Percentiles rank a stretch among this genome's conserved stretches.
Evolutionary conservation across 2,797 vertebrate species (phyloP).

Genomic region (Taenioides sp.): DNA sequence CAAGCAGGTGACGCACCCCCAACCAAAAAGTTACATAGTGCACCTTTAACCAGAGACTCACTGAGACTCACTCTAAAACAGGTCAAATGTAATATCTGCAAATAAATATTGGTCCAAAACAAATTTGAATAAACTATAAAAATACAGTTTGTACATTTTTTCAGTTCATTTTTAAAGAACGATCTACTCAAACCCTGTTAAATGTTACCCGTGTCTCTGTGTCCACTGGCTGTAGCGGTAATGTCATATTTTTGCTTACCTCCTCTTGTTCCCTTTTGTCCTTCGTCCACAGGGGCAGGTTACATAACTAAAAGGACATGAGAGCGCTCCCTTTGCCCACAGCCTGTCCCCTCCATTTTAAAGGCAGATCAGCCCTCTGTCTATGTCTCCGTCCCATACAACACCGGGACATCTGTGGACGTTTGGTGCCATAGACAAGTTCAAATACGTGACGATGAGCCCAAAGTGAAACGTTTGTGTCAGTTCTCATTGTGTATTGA

Average conservation of each 20-base stretch:
- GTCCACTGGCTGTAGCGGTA: not conserved
- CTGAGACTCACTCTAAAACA: not conserved
- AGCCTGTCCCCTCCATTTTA: constrained; percentile 68
- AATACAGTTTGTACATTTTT: not conserved
- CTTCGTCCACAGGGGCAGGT: constrained; percentile 28
- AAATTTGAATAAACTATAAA: not conserved
- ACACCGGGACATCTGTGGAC: constrained; percentile 27
- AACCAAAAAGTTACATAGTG: too few relatives aligned
- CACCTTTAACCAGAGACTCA: too few relatives aligned
- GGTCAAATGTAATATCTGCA: not conserved
- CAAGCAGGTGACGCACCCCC: too few relatives aligned
- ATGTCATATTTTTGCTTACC: not conserved
- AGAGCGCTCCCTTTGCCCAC: constrained; percentile 65
- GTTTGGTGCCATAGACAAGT: constrained; percentile 41
- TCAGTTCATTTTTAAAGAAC: not conserved
- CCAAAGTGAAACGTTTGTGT: constrained; percentile 21
- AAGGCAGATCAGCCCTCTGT: constrained; percentile 43
- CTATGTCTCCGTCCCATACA: constrained; percentile 16
- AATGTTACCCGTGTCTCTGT: not conserved
- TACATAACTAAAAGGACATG: constrained; percentile 56
- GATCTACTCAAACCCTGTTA: not conserved
- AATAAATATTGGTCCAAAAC: not conserved
- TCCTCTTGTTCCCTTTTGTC: not conserved
- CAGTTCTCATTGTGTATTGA: constrained; percentile 23
- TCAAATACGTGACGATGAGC: not conserved